phyloP scores from a whole-genome alignment of 2,888 invertebrate genomes.

The Artemia sinica region DNA sequence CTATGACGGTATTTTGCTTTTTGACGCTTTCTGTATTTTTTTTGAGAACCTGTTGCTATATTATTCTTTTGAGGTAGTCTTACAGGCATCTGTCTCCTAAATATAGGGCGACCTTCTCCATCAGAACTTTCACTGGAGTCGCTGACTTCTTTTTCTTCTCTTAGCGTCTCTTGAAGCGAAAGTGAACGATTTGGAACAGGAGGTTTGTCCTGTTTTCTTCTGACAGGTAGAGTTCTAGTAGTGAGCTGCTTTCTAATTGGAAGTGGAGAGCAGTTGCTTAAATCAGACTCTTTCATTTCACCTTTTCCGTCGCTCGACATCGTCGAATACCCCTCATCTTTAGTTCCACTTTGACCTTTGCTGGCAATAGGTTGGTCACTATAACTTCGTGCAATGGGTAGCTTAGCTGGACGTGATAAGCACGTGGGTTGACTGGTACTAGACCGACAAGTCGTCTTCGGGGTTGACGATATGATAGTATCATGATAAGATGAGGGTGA shows the following conservation, averaged over 20 bases:
- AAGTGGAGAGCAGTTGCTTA: constrained; percentile 19
- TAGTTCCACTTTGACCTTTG: constrained; percentile 26
- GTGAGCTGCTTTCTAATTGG: constrained; percentile 15
- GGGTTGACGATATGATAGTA: background rate
- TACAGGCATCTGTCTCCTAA: background rate
- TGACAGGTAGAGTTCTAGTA: constrained; percentile 17
- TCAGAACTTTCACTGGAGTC: constrained; percentile 31
- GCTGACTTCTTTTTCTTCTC: constrained; percentile 53
- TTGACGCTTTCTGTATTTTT: background rate
- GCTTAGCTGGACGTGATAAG: constrained; percentile 1
- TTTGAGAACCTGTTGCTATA: background rate
- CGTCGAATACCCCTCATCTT: constrained; percentile 65
- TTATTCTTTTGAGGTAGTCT: background rate
- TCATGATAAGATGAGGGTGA: constrained; percentile 17
- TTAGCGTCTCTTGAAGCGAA: constrained; percentile 28
- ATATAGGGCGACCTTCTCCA: background rate
- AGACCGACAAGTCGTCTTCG: background rate
- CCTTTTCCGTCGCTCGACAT: constrained; percentile 67
- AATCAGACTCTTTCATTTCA: constrained; percentile 35
- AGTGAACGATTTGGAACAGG: constrained; percentile 20
- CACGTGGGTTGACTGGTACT: constrained; percentile 9
- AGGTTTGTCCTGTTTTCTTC: constrained; percentile 20
- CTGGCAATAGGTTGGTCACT: constrained; percentile 14
- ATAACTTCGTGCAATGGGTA: background rate
- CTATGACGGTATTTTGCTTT: background rate